These are phyloP conservation scores for Willisornis vidua DNA, from an alignment of 2,113 vertebrate species.

Conservation along the genomic window DNA sequence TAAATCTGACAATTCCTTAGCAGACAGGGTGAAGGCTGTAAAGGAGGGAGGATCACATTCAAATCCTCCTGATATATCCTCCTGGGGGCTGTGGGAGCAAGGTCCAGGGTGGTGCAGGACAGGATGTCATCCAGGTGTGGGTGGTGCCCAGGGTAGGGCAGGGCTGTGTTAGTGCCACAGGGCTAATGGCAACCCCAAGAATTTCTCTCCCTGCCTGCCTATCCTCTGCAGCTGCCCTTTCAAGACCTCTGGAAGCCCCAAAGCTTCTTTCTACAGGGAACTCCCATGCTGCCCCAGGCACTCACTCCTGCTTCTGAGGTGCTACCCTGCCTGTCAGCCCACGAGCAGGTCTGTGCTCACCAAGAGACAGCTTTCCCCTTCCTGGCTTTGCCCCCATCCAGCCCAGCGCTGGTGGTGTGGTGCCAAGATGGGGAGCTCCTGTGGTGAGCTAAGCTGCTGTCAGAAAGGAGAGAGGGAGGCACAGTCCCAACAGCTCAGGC, in stretches of 20 bases:
- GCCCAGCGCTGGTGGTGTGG: fast-evolving
- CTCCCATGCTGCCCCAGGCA: fast-evolving
- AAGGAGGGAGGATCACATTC: neutral
- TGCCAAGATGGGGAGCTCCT: fast-evolving
- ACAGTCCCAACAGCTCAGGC: neutral
- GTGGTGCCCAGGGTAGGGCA: neutral
- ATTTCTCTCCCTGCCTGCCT: neutral
- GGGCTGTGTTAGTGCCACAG: neutral
- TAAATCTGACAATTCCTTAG: neutral
- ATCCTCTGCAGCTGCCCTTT: fast-evolving
- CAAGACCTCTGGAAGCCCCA: neutral
- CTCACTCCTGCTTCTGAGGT: neutral
- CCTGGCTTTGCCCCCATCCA: neutral
- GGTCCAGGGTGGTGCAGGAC: fast-evolving
- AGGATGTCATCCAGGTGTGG: neutral
- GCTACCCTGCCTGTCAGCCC: neutral
- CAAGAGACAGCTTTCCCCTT: neutral
- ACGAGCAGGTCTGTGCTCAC: fast-evolving
- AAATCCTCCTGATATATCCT: neutral
- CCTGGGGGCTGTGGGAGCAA: neutral
- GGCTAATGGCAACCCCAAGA: neutral
- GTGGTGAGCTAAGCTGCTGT: neutral
- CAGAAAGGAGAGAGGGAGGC: fast-evolving
- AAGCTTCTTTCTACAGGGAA: neutral
- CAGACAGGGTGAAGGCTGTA: neutral